Evolutionary conservation across 1,140 invertebrate genomes (phyloP).

Genomic region (Homalodisca vitripennis): DNA sequence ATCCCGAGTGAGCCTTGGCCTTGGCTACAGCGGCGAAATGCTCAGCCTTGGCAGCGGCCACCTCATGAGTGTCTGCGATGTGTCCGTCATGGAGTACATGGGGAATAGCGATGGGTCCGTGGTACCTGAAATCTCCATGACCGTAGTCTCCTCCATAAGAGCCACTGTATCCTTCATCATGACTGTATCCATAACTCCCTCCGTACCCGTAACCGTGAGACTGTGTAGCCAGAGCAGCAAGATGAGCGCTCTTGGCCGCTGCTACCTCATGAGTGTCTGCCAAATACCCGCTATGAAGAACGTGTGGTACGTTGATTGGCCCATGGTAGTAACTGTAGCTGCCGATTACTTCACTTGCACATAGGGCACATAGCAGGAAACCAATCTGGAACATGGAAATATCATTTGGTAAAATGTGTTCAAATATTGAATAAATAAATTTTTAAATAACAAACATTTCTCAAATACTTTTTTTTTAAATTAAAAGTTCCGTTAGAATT

Average conservation of each 20-base stretch:
- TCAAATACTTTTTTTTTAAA: too few relatives aligned
- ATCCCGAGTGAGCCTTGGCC: background rate
- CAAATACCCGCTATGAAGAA: constrained; percentile 17
- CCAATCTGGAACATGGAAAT: too few relatives aligned
- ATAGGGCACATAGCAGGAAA: too few relatives aligned
- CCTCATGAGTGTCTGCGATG: constrained; percentile 35
- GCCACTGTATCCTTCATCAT: background rate
- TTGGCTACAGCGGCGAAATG: constrained; percentile 30
- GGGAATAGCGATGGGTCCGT: constrained; percentile 24
- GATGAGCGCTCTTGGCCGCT: constrained; percentile 37
- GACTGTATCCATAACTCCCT: background rate
- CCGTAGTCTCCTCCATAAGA: background rate
- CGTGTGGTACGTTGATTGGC: background rate
- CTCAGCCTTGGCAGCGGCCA: constrained; percentile 38
- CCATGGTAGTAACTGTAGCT: constrained; percentile 11
- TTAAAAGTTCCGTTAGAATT: too few relatives aligned
- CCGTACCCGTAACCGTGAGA: too few relatives aligned
- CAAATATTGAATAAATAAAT: too few relatives aligned
- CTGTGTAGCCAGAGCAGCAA: constrained; percentile 19
- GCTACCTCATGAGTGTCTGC: constrained; percentile 33
- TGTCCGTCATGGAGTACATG: constrained; percentile 27
- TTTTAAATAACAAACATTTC: too few relatives aligned
- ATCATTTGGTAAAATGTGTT: too few relatives aligned
- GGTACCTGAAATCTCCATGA: constrained; percentile 15
- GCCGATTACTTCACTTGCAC: too few relatives aligned